Percentiles rank a stretch among this genome's conserved stretches.
phyloP scores from a whole-genome alignment of 2,113 vertebrate genomes.

The Sapayoa aenigma region DNA sequence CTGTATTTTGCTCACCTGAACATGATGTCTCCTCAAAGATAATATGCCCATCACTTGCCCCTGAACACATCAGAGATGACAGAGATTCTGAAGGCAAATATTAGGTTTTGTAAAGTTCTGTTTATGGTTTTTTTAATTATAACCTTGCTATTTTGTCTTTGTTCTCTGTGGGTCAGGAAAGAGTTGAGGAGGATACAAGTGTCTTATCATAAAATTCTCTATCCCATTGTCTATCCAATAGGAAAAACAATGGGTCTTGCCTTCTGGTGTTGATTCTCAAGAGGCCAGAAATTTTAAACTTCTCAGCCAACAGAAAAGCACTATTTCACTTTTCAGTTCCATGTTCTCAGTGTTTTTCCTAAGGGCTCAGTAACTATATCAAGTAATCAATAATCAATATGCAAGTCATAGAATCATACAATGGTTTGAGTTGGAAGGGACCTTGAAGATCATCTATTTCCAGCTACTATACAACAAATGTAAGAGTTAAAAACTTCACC shows the following conservation, averaged over 20 bases:
- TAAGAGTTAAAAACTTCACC: background rate
- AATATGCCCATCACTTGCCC: background rate
- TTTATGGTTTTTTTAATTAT: background rate
- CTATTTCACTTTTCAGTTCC: background rate
- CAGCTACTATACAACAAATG: rapidly evolving
- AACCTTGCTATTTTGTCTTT: background rate
- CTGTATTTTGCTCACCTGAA: background rate
- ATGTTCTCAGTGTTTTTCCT: background rate
- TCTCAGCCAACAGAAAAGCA: background rate
- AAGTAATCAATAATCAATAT: background rate
- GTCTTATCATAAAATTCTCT: background rate
- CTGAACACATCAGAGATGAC: background rate
- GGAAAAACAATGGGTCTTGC: background rate
- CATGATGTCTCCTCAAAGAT: background rate
- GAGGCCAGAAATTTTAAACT: background rate
- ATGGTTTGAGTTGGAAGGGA: background rate
- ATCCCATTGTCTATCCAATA: background rate
- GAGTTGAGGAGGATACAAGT: background rate
- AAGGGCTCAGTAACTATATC: background rate
- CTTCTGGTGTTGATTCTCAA: background rate
- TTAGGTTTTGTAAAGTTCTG: background rate
- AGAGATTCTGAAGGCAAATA: background rate
- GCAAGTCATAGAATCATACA: background rate
- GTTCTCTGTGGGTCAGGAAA: background rate
- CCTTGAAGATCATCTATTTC: background rate